Conservation (phyloP, 2,113 vertebrate genomes). For the Eolophus roseicapilla region DNA sequence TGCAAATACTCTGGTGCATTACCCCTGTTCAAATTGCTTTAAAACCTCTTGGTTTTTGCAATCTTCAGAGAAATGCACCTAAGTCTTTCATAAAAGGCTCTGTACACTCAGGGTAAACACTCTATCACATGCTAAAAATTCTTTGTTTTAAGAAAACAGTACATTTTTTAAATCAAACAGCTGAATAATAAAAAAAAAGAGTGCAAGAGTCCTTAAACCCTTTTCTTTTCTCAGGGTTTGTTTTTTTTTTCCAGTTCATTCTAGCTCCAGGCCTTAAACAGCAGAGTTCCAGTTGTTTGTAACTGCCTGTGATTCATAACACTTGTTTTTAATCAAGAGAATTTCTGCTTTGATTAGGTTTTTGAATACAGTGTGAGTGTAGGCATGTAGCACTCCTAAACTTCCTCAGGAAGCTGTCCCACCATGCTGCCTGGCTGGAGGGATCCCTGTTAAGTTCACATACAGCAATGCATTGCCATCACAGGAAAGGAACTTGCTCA, state of each 20-base stretch:
- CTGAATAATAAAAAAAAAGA: slow-evolving; percentile 49
- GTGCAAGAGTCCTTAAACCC: slow-evolving; percentile 16
- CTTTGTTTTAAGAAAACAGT: background rate
- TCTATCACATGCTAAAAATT: slow-evolving; percentile 41
- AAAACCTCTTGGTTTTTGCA: slow-evolving; percentile 44
- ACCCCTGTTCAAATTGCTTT: slow-evolving; percentile 39
- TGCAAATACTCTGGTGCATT: slow-evolving; percentile 18
- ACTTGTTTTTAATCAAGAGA: slow-evolving; percentile 72
- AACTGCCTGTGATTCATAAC: slow-evolving; percentile 40
- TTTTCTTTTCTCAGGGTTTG: background rate
- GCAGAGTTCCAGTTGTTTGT: slow-evolving; percentile 14
- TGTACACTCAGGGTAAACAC: slow-evolving; percentile 33
- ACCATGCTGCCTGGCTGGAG: background rate
- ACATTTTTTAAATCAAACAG: background rate
- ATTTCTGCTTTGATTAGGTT: slow-evolving; percentile 38
- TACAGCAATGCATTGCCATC: background rate
- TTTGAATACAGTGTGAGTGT: background rate
- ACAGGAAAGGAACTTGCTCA: background rate
- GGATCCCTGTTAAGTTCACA: background rate
- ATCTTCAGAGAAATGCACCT: slow-evolving; percentile 43
- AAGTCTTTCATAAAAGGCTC: slow-evolving; percentile 39
- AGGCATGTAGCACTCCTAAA: background rate
- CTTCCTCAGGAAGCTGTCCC: background rate
- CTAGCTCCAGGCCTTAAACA: slow-evolving; percentile 9
- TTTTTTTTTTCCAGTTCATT: slow-evolving; percentile 55